These are phyloP conservation scores for Phaethon lepturus DNA, from an alignment of 2,113 vertebrate species.

Conservation along the genomic window DNA sequence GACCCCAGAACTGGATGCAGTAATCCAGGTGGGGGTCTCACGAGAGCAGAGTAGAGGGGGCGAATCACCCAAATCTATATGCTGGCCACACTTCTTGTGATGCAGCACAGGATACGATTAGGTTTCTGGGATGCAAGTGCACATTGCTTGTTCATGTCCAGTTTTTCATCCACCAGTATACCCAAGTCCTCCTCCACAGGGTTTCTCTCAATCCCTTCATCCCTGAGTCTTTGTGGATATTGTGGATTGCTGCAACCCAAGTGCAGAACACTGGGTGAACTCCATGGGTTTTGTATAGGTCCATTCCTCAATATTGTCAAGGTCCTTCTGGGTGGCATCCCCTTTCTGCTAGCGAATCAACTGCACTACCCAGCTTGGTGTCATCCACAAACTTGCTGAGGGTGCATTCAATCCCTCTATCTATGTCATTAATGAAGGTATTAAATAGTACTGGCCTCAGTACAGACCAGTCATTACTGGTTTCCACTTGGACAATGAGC, in stretches of 20 bases:
- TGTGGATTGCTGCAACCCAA: no score
- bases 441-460: not conserved
- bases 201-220: not conserved
- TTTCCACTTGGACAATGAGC: not conserved
- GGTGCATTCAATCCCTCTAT: not conserved
- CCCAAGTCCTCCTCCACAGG: not conserved
- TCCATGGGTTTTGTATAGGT: not conserved
- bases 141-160: no score
- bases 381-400: not conserved
- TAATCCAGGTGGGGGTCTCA: not conserved
- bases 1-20: not conserved
- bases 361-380: not conserved
- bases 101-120: not conserved
- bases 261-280: not conserved
- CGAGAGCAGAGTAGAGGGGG: not conserved
- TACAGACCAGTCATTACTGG: not conserved
- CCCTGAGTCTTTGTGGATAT: not conserved
- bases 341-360: not conserved
- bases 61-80: not conserved
- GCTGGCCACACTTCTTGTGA: rapidly evolving
- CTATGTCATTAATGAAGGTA: not conserved
- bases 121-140: not conserved
- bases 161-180: not conserved
- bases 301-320: not conserved
- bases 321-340: not conserved